Evolutionary conservation across 1,140 invertebrate genomes (phyloP).

Genomic region (Galleria mellonella): DNA sequence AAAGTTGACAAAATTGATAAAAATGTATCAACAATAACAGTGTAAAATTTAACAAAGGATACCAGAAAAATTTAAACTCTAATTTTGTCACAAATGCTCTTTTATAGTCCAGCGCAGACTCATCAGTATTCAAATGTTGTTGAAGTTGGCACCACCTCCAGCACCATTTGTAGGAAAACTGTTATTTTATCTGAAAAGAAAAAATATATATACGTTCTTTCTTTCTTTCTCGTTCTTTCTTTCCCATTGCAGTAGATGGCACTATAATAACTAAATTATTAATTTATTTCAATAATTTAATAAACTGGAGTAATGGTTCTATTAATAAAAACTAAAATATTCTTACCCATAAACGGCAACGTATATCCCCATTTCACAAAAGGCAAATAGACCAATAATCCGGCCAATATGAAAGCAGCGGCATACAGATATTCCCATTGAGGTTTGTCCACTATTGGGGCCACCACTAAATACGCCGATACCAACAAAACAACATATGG

Average conservation of each 20-base stretch:
- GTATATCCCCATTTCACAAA: slow-evolving; percentile 92
- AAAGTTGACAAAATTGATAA: no score
- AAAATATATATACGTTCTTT: no score
- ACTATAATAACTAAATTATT: no score
- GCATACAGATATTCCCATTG: slow-evolving; percentile 95
- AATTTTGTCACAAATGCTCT: slow-evolving; percentile 36
- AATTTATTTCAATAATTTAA: no score
- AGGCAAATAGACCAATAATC: slow-evolving; percentile 93
- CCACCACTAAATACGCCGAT: slow-evolving; percentile 93
- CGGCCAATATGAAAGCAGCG: slow-evolving; percentile 89
- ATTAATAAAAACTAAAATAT: no score
- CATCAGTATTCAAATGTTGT: slow-evolving; percentile 79
- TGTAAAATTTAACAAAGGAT: slow-evolving; percentile 9
- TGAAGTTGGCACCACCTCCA: slow-evolving; percentile 93
- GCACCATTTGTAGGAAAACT: slow-evolving; percentile 90
- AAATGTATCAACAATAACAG: neutral
- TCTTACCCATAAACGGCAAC: slow-evolving; percentile 87
- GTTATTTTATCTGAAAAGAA: slow-evolving; percentile 87
- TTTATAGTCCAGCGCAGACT: slow-evolving; percentile 64
- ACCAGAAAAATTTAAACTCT: slow-evolving; percentile 5
- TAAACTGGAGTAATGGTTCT: no score
- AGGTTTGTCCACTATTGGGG: slow-evolving; percentile 93
- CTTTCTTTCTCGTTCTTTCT: no score
- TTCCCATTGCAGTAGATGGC: no score
- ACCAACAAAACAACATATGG: slow-evolving; percentile 91